Evolutionary conservation across 1,140 invertebrate species (phyloP).

Genomic region (Eurosta solidaginis): DNA sequence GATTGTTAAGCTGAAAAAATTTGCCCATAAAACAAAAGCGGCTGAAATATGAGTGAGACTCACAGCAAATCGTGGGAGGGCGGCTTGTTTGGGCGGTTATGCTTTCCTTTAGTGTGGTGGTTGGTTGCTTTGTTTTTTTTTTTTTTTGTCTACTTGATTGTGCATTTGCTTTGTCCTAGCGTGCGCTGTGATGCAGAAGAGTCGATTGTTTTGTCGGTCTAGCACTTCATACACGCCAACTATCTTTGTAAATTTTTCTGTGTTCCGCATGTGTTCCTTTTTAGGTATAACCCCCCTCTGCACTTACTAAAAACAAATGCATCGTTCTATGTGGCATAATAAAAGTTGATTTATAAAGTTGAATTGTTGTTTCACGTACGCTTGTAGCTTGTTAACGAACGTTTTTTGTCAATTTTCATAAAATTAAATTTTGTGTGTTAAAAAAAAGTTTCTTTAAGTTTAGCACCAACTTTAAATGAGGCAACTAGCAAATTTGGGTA

Average conservation of each 20-base stretch:
- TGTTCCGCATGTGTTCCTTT: neutral
- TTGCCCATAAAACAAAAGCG: neutral
- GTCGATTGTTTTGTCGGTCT: too few relatives aligned
- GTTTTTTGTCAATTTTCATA: neutral
- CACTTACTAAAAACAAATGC: neutral
- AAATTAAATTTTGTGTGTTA: neutral
- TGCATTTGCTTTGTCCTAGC: neutral
- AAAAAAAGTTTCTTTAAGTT: too few relatives aligned
- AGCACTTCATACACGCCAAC: neutral
- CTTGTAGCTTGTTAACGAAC: slow-evolving; percentile 14
- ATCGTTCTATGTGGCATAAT: slow-evolving; percentile 1
- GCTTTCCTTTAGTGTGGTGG: neutral
- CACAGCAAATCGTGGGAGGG: neutral
- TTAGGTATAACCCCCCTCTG: neutral
- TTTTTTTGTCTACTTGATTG: neutral
- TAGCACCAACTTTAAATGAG: too few relatives aligned
- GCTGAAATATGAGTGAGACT: neutral
- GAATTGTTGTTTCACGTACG: neutral
- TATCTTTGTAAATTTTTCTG: neutral
- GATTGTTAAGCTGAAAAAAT: neutral
- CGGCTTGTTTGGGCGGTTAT: too few relatives aligned
- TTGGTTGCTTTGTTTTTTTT: neutral
- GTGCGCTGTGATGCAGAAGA: neutral
- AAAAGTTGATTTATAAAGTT: slow-evolving; percentile 24
- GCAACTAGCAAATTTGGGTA: too few relatives aligned